A percentile compares a stretch with the other conserved stretches of the same genome.
These are phyloP conservation scores for Copsychus sechellarum DNA, from an alignment of 2,113 vertebrate genomes.

Conservation along the genomic window DNA sequence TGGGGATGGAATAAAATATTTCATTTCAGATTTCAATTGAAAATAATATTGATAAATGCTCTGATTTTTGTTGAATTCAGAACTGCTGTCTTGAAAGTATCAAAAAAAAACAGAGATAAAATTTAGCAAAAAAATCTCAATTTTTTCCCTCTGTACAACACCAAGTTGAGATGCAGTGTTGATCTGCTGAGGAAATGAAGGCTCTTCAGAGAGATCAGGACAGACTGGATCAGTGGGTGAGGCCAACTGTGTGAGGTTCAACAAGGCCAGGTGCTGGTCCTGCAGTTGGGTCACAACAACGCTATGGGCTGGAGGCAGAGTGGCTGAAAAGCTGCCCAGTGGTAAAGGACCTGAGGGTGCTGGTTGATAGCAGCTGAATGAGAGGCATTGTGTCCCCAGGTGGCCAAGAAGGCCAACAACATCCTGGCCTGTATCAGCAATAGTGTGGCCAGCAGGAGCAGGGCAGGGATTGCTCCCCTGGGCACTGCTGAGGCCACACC, in stretches of 20 bases:
- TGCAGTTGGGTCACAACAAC: neutral
- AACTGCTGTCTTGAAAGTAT: neutral
- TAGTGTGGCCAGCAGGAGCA: neutral
- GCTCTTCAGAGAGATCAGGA: neutral
- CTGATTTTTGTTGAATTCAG: neutral
- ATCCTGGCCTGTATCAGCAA: neutral
- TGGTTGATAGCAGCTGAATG: neutral
- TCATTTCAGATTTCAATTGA: neutral
- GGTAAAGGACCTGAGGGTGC: neutral
- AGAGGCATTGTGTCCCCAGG: neutral
- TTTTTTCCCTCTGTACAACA: rapidly evolving
- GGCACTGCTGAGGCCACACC: neutral
- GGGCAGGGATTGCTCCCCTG: neutral
- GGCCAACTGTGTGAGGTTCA: neutral
- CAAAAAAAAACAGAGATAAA: neutral
- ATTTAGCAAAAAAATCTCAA: neutral
- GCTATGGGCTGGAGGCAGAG: neutral
- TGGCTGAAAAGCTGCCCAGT: neutral
- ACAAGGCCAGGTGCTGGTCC: no score
- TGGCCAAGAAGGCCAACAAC: neutral
- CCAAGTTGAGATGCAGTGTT: neutral
- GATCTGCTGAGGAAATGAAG: neutral
- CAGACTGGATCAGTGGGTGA: neutral
- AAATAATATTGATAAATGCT: neutral
- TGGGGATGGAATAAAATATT: neutral